These are phyloP conservation scores for Tachyglossus aculeatus DNA, from an alignment of 2,797 vertebrate species.

Conservation along the genomic window DNA sequence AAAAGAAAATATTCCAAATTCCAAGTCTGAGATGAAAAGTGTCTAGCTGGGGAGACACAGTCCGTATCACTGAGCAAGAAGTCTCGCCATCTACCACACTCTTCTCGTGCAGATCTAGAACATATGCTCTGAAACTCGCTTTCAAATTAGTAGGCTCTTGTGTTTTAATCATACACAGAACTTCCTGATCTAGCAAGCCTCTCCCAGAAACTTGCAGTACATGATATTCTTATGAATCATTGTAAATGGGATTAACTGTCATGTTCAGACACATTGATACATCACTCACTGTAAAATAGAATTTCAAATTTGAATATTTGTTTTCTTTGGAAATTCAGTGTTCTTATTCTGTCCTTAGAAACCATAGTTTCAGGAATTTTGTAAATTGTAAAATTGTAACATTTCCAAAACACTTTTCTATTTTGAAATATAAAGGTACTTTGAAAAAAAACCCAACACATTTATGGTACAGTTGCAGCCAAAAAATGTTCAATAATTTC, in stretches of 20 bases:
- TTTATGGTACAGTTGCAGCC: too few relatives aligned
- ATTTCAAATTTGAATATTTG: not conserved
- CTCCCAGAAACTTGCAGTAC: not conserved
- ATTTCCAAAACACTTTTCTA: too few relatives aligned
- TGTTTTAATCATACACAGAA: not conserved
- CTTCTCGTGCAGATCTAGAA: not conserved
- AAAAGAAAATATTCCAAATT: constrained; percentile 8
- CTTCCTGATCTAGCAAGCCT: not conserved
- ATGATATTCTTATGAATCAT: constrained; percentile 43
- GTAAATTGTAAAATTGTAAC: too few relatives aligned
- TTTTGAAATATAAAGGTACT: too few relatives aligned
- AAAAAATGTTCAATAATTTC: too few relatives aligned
- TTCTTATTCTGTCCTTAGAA: not conserved
- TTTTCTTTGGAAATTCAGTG: not conserved
- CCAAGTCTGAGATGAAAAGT: constrained; percentile 36
- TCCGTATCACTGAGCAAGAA: not conserved
- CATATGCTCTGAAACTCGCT: not conserved
- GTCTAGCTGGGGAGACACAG: not conserved
- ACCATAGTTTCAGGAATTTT: not conserved
- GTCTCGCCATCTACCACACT: not conserved
- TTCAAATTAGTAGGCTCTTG: not conserved
- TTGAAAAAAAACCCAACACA: too few relatives aligned
- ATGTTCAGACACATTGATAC: not conserved
- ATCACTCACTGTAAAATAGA: not conserved
- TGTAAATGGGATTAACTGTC: not conserved